Percentiles rank a stretch among this genome's conserved stretches.
phyloP scores from a whole-genome alignment of 1,140 invertebrate species.

The Temnothorax longispinosus region DNA sequence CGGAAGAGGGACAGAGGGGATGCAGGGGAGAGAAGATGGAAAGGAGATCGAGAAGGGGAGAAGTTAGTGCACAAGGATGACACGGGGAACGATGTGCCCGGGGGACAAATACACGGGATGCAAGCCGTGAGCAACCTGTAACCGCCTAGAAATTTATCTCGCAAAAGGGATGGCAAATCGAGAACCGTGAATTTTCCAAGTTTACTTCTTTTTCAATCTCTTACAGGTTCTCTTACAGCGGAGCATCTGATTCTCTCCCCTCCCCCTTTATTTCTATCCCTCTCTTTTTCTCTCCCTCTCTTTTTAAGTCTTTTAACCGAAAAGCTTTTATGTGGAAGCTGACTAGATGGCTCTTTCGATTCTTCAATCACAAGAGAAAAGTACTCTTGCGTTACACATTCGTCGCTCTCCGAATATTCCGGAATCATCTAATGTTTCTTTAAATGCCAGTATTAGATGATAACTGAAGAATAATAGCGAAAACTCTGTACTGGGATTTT shows the following conservation, averaged over 20 bases:
- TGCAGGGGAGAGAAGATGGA: neutral
- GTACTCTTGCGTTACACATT: slow-evolving; percentile 1
- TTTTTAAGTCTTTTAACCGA: neutral
- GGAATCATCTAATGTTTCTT: neutral
- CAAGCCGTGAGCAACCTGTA: slow-evolving; percentile 39
- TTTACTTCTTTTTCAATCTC: slow-evolving; percentile 57
- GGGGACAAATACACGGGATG: slow-evolving; percentile 32
- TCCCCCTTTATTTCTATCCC: neutral
- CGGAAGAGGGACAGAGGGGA: neutral
- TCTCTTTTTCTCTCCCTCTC: too few species aligned
- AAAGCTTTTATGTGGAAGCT: slow-evolving; percentile 42
- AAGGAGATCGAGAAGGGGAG: neutral
- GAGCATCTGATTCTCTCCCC: neutral
- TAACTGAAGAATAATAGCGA: neutral
- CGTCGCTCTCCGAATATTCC: neutral
- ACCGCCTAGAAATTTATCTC: slow-evolving; percentile 61
- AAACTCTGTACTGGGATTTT: neutral
- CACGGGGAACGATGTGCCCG: slow-evolving; percentile 43
- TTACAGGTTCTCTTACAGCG: slow-evolving; percentile 28
- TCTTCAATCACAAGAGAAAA: neutral
- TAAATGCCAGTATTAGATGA: neutral
- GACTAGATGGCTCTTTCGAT: neutral
- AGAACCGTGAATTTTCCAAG: slow-evolving; percentile 45
- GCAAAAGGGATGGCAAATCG: slow-evolving; percentile 37
- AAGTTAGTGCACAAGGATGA: slow-evolving; percentile 48